These are phyloP conservation scores for Agrilus planipennis DNA, from an alignment of 1,140 invertebrate genomes.

Conservation along the genomic window DNA sequence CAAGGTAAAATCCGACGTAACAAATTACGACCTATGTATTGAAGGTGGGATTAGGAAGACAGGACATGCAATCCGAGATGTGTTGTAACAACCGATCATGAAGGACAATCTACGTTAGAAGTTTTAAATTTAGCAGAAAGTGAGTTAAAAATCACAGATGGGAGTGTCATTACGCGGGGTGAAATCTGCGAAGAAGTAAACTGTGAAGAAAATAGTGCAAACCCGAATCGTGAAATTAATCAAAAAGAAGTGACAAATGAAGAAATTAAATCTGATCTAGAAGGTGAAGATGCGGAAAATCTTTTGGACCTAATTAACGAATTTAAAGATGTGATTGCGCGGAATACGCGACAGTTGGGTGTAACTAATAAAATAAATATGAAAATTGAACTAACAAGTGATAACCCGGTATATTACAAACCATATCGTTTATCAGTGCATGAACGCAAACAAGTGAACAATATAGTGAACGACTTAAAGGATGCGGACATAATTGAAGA, in stretches of 20 bases:
- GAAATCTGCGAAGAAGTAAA: background rate
- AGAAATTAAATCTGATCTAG: background rate
- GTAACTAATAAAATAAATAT: conserved; percentile 16
- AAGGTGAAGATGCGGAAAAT: background rate
- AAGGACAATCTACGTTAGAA: background rate
- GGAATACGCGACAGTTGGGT: conserved; percentile 11
- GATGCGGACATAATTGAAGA: background rate
- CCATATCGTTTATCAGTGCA: background rate
- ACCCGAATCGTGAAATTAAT: background rate
- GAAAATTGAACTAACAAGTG: conserved; percentile 17
- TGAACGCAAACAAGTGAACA: conserved; percentile 1
- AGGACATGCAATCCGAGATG: too few species aligned
- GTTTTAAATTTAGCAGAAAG: background rate
- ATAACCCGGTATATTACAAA: conserved; percentile 7
- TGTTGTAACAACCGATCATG: background rate
- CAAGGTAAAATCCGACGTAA: too few species aligned
- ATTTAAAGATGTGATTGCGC: conserved; percentile 1
- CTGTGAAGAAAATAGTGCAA: too few species aligned
- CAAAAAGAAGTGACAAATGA: background rate
- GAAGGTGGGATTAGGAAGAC: too few species aligned
- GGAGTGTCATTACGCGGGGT: background rate
- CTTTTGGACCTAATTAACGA: background rate
- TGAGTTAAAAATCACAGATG: background rate
- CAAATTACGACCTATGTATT: too few species aligned
- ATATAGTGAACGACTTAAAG: conserved; percentile 1